phyloP scores from a whole-genome alignment of 2,888 invertebrate genomes.

The Candidula unifasciata region DNA sequence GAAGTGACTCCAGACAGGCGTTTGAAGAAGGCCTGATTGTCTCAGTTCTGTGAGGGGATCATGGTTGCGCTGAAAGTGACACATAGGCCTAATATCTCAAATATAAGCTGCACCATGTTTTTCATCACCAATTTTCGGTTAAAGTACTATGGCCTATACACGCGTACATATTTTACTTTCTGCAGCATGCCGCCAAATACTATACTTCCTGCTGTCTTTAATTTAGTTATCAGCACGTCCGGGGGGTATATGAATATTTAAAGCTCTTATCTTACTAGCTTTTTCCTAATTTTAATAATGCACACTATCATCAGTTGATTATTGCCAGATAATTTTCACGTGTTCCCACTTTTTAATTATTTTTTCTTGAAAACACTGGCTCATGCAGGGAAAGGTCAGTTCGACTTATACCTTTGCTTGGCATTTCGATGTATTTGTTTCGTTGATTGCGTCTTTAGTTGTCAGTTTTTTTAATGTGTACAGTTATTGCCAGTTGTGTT shows the following conservation, averaged over 20 bases:
- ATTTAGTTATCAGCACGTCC: background rate
- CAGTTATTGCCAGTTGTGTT: background rate
- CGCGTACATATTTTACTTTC: too few relatives aligned
- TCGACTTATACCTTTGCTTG: constrained; percentile 21
- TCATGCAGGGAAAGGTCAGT: constrained; percentile 35
- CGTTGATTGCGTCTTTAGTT: background rate
- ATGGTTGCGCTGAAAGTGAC: too few relatives aligned
- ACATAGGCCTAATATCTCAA: too few relatives aligned
- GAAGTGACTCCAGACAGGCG: too few relatives aligned
- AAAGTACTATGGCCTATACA: too few relatives aligned
- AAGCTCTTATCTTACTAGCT: background rate
- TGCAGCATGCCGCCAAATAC: too few relatives aligned
- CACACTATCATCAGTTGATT: constrained; percentile 17
- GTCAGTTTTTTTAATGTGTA: background rate
- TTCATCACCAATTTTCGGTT: too few relatives aligned
- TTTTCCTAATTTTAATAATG: background rate
- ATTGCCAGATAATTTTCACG: background rate
- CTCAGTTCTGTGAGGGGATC: too few relatives aligned
- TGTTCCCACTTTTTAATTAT: background rate
- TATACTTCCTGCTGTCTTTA: too few relatives aligned
- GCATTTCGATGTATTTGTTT: constrained; percentile 26
- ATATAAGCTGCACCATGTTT: too few relatives aligned
- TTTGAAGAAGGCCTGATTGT: too few relatives aligned
- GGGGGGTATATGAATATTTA: background rate
- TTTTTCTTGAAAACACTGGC: background rate